Evolutionary conservation across 2,797 vertebrate species (phyloP).

Genomic region (Onychomys leucogaster): DNA sequence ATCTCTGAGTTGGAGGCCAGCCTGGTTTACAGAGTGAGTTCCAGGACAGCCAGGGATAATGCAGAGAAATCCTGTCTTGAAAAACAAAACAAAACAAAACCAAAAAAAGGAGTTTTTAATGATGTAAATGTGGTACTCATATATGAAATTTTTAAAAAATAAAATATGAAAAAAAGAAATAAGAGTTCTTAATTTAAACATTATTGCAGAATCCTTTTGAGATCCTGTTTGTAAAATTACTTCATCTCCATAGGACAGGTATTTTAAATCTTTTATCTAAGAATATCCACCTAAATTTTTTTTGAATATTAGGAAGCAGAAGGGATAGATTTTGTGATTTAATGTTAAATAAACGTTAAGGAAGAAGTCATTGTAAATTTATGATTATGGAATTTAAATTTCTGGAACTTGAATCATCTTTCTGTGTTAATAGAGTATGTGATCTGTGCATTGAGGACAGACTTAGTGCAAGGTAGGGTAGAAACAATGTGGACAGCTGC

Average conservation of each 20-base stretch:
- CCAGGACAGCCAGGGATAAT: neutral
- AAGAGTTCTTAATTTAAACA: slow-evolving; percentile 31
- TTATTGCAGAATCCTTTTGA: slow-evolving; percentile 22
- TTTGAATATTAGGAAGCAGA: neutral
- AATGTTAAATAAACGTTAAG: slow-evolving; percentile 23
- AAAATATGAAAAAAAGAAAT: neutral
- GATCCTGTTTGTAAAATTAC: neutral
- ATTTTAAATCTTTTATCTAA: slow-evolving; percentile 23
- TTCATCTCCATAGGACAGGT: slow-evolving; percentile 17
- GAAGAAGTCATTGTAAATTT: neutral
- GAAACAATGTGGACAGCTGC: neutral
- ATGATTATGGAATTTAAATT: slow-evolving; percentile 47
- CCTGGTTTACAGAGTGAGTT: neutral
- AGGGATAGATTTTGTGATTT: neutral
- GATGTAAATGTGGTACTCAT: neutral
- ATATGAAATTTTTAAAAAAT: neutral
- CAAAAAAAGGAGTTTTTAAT: neutral
- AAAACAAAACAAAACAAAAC: too few relatives aligned
- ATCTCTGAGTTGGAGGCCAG: neutral
- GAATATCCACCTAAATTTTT: slow-evolving; percentile 31
- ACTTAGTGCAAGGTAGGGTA: neutral
- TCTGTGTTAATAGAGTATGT: neutral
- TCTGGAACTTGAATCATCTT: neutral
- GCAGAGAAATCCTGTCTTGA: neutral
- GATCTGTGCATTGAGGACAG: neutral